These are phyloP conservation scores for Scaptomyza tumidula DNA, from an alignment of 2,888 invertebrate species.

Conservation along the genomic window DNA sequence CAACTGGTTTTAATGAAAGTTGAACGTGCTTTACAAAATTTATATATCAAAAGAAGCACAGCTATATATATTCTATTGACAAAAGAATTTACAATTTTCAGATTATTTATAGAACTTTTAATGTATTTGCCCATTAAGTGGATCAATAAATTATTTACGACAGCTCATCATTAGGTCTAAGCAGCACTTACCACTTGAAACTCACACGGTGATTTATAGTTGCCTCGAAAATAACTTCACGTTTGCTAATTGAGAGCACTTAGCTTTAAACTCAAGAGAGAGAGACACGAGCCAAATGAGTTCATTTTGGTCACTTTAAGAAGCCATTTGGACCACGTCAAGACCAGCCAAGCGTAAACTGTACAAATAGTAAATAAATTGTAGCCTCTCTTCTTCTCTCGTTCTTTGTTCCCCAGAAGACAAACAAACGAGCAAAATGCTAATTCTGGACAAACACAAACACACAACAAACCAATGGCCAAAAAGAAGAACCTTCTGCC, in stretches of 20 bases:
- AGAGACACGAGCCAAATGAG: constrained; percentile 58
- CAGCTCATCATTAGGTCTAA: constrained; percentile 30
- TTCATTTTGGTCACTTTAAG: constrained; percentile 75
- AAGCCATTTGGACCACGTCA: constrained; percentile 36
- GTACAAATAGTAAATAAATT: constrained; percentile 51
- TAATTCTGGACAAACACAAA: constrained; percentile 49
- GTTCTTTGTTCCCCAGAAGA: not conserved
- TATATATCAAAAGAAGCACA: constrained; percentile 4
- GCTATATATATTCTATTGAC: not conserved
- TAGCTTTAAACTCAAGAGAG: constrained; percentile 22
- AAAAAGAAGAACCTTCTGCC: constrained; percentile 20
- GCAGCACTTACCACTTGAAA: not conserved
- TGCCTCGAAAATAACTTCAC: constrained; percentile 9
- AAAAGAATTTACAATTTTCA: not conserved
- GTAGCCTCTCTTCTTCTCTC: not conserved
- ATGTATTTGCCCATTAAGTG: constrained; percentile 12
- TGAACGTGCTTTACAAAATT: no score
- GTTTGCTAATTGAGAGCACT: constrained; percentile 59
- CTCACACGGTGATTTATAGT: not conserved
- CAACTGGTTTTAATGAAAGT: constrained; percentile 23
- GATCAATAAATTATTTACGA: constrained; percentile 9
- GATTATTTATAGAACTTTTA: constrained; percentile 4
- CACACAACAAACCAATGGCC: constrained; percentile 51
- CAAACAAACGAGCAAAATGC: constrained; percentile 56
- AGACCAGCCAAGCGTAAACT: constrained; percentile 65